phyloP scores from a whole-genome alignment of 2,113 vertebrate species.

The Willisornis vidua region DNA sequence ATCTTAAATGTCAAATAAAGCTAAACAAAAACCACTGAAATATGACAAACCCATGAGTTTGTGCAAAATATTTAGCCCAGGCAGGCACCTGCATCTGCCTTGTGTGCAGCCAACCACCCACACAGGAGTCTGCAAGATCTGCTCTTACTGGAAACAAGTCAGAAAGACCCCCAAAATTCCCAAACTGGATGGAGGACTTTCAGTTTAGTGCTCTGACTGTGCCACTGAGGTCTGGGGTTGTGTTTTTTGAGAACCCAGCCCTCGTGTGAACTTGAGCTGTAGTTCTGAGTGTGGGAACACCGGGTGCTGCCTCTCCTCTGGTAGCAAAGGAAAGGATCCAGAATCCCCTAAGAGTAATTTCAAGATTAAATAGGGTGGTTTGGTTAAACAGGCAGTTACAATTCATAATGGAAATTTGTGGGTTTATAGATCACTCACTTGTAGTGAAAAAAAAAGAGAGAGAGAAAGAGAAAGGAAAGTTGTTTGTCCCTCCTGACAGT shows the following conservation, averaged over 20 bases:
- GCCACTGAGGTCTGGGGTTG: background rate
- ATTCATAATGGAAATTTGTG: constrained; percentile 41
- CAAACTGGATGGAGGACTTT: background rate
- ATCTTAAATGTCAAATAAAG: background rate
- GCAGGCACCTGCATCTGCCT: constrained; percentile 43
- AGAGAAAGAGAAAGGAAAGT: background rate
- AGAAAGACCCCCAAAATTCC: constrained; percentile 29
- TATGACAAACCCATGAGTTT: background rate
- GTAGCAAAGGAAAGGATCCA: background rate
- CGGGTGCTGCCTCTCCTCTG: background rate
- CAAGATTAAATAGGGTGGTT: background rate
- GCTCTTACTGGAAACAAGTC: constrained; percentile 14
- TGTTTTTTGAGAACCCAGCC: background rate
- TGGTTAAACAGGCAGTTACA: background rate
- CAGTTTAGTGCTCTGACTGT: background rate
- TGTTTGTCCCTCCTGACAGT: background rate
- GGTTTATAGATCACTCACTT: background rate
- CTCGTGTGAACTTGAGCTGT: background rate
- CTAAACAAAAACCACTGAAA: background rate
- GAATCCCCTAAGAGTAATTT: constrained; percentile 61
- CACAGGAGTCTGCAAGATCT: background rate
- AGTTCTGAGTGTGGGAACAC: background rate
- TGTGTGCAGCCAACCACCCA: constrained; percentile 25
- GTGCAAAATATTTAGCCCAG: background rate
- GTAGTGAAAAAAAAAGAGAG: background rate